Evolutionary conservation across 2,888 invertebrate genomes (phyloP), one percentile per base, ranked within the genome.

Genomic region (Hirtodrosophila alboralis): DNA sequence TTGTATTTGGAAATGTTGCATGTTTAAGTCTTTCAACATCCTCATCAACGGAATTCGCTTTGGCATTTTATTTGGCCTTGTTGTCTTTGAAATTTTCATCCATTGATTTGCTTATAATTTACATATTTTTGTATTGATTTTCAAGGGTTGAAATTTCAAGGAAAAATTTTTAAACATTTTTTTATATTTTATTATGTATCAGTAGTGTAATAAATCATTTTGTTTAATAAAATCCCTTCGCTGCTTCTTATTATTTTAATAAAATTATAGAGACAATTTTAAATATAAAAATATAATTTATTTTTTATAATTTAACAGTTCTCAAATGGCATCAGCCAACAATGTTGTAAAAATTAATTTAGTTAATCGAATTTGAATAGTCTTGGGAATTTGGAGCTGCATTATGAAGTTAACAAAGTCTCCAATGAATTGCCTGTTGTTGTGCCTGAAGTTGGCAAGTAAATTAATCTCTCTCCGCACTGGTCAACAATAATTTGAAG

Each of bases 1-100:
- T 84, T 79, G 79, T 79, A 75, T 85, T 79, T 81, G 84, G 78
- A 61, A 66, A 81, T 77, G 66, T 83, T 60, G 67, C 61, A 63
- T 71, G 75, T 65, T 75, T 62, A 78, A 67, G 59, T 78, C 76
- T 76, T 83, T 63, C 72, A 59, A 68, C 68, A 76, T 81, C 75
- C 64, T 69, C 64, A 74, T 74, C 74, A 71, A 27, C 41, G 47
- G 56, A 57, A 66, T 58, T 36, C 47, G 56, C 34, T 37, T 47
- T 49, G 45, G 51, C 31, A 27, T 52, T 61, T 41, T 59, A 41
- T 49, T 62, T 71, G 54, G 56, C 62, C 66, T 65, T 65, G 59
- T 37, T 23, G 30, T 47, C 31, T 33, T 45, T 45, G 18, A 33
- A 45, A 31, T 33, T 41, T 27, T 31, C 31, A 31, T 23, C 33